Evolutionary conservation across 2,888 invertebrate species (phyloP).

Genomic region (Thera britannica): DNA sequence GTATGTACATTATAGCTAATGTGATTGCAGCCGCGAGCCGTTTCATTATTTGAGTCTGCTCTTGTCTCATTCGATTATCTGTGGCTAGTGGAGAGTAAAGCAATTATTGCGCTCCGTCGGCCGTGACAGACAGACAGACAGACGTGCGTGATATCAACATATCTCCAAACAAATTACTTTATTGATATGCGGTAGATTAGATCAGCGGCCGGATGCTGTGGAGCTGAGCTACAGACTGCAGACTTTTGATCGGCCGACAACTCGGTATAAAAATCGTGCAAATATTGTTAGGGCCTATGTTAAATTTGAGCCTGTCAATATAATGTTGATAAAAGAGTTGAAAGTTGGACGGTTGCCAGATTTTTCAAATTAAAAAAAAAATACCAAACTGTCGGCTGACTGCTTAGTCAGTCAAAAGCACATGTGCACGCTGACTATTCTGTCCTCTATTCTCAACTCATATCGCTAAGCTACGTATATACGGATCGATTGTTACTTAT

Average conservation of each 20-base stretch:
- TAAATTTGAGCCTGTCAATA: too few relatives aligned
- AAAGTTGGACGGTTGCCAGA: too few relatives aligned
- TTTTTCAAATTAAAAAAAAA: too few relatives aligned
- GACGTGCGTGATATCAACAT: conserved; percentile 26
- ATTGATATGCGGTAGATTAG: conserved; percentile 18
- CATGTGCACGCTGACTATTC: too few relatives aligned
- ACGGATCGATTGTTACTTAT: too few relatives aligned
- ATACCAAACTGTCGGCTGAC: too few relatives aligned
- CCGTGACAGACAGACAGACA: conserved; percentile 20
- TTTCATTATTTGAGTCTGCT: background rate
- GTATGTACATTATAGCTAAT: background rate
- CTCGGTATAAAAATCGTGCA: background rate
- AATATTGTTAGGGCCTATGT: too few relatives aligned
- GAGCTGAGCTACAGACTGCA: background rate
- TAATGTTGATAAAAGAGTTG: too few relatives aligned
- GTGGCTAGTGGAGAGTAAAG: conserved; percentile 14
- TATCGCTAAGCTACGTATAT: too few relatives aligned
- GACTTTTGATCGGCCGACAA: background rate
- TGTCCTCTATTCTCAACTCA: too few relatives aligned
- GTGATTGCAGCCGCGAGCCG: conserved; percentile 12
- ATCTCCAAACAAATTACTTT: conserved; percentile 11
- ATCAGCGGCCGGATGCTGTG: conserved; percentile 4
- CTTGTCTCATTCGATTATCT: conserved; percentile 3
- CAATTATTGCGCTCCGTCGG: conserved; percentile 19
- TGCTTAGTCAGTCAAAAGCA: too few relatives aligned